These are phyloP conservation scores for Odontamblyopus rebecca DNA, from an alignment of 2,797 vertebrate species.

Conservation along the genomic window DNA sequence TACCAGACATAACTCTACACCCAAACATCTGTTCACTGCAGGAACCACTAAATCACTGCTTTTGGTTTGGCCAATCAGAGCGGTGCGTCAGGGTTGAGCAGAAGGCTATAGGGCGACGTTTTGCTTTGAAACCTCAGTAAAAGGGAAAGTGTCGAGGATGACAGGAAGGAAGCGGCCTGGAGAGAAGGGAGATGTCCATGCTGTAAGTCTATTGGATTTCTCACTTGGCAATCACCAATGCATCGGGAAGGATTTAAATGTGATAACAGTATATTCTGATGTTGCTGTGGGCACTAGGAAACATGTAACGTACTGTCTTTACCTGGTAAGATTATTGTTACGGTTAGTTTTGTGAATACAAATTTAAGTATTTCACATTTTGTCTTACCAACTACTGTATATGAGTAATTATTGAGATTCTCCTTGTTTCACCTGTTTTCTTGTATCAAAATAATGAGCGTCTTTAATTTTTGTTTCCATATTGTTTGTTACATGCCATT, in stretches of 20 bases:
- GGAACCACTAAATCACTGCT: slow-evolving; percentile 63
- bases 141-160: slow-evolving; percentile 51
- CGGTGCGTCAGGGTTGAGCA: slow-evolving; percentile 22
- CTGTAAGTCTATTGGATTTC: slow-evolving; percentile 59
- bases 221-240: background rate
- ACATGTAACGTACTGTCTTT: background rate
- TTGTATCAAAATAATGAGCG: too few species aligned
- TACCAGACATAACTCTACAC: slow-evolving; percentile 45
- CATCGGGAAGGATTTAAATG: background rate
- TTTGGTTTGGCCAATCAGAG: slow-evolving; percentile 1
- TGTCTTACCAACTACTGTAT: too few species aligned
- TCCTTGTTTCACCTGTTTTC: too few species aligned
- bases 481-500: too few species aligned
- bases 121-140: slow-evolving; percentile 32
- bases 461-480: too few species aligned
- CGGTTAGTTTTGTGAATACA: too few species aligned
- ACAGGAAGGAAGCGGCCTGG: slow-evolving; percentile 66
- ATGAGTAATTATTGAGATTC: too few species aligned
- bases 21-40: slow-evolving; percentile 68
- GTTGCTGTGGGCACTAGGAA: background rate
- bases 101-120: slow-evolving; percentile 33
- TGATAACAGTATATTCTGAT: background rate
- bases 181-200: slow-evolving; percentile 54
- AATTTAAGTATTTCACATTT: too few species aligned
- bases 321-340: background rate